A percentile compares a stretch with the other conserved stretches of the same genome.
phyloP scores from a whole-genome alignment of 2,113 vertebrate genomes.

The Cranoglanis bouderius region DNA sequence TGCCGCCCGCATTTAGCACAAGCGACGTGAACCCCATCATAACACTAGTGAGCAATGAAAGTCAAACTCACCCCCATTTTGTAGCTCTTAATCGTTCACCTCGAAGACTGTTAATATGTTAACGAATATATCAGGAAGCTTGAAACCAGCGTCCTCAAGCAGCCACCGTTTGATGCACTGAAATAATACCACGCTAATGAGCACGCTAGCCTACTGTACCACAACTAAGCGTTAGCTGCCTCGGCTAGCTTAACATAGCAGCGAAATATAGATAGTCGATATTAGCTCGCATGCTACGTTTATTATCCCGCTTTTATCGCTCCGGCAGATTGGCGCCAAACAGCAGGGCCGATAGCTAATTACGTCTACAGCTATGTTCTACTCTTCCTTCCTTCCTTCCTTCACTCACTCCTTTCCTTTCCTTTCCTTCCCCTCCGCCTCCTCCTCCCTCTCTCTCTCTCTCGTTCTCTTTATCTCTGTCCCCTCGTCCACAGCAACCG shows the following conservation, averaged over 20 bases:
- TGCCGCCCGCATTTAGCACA: constrained; percentile 50
- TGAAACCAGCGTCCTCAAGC: not conserved
- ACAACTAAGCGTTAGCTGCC: constrained; percentile 21
- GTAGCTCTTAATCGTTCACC: constrained; percentile 39
- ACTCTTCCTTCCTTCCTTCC: constrained; percentile 34
- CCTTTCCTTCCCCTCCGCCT: constrained; percentile 29
- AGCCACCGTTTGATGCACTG: constrained; percentile 40
- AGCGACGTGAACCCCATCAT: constrained; percentile 3
- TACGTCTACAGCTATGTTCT: constrained; percentile 32
- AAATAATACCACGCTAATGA: constrained; percentile 47
- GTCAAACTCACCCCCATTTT: constrained; percentile 61
- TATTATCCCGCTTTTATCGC: constrained; percentile 7
- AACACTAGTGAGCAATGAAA: constrained; percentile 32
- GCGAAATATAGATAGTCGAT: not conserved
- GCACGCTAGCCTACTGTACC: constrained; percentile 28
- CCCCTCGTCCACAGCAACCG: constrained; percentile 39
- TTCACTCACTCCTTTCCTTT: not conserved
- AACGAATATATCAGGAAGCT: not conserved
- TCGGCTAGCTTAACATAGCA: constrained; percentile 1
- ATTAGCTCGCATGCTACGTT: constrained; percentile 17
- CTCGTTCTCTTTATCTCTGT: constrained; percentile 35
- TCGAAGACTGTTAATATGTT: not conserved
- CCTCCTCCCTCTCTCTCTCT: constrained; percentile 31
- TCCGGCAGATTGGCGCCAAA: constrained; percentile 51
- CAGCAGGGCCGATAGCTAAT: constrained; percentile 39